phyloP scores from a whole-genome alignment of 2,888 invertebrate species.

The Scelioninae gen. 2 region DNA sequence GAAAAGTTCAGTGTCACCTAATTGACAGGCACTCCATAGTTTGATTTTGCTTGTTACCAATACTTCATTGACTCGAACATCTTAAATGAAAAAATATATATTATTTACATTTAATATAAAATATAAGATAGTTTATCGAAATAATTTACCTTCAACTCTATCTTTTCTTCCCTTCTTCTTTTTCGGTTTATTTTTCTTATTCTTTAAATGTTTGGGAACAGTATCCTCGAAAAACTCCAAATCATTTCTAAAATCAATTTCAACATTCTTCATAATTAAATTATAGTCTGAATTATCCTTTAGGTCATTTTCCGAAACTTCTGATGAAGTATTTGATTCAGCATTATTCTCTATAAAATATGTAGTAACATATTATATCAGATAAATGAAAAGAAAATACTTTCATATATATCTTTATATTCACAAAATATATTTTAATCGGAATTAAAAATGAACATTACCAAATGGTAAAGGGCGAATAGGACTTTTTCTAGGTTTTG shows the following conservation, averaged over 20 bases:
- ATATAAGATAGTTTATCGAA: neutral
- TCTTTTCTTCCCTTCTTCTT: conserved; percentile 68
- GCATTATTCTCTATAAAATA: conserved; percentile 67
- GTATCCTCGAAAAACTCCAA: conserved; percentile 76
- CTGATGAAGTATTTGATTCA: conserved; percentile 68
- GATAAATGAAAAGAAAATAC: neutral
- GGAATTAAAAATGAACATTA: conserved; percentile 13
- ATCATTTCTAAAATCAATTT: conserved; percentile 75
- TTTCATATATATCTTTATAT: neutral
- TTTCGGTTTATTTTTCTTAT: conserved; percentile 68
- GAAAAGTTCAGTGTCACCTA: conserved; percentile 75
- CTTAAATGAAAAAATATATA: conserved; percentile 51
- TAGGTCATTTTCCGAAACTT: conserved; percentile 64
- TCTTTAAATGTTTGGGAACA: conserved; percentile 69
- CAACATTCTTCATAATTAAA: conserved; percentile 64
- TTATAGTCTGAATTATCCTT: conserved; percentile 54
- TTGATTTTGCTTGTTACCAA: conserved; percentile 77
- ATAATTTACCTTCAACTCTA: conserved; percentile 59
- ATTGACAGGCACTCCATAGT: conserved; percentile 75
- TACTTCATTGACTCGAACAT: conserved; percentile 64
- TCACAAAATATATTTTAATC: neutral
- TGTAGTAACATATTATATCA: neutral
- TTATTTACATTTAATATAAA: conserved; percentile 8
- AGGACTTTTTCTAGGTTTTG: conserved; percentile 72
- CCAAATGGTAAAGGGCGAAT: conserved; percentile 67